Percentiles rank a stretch among this genome's conserved stretches.
Evolutionary conservation across 2,888 invertebrate genomes (phyloP).

Genomic region (Pammene fasciana): DNA sequence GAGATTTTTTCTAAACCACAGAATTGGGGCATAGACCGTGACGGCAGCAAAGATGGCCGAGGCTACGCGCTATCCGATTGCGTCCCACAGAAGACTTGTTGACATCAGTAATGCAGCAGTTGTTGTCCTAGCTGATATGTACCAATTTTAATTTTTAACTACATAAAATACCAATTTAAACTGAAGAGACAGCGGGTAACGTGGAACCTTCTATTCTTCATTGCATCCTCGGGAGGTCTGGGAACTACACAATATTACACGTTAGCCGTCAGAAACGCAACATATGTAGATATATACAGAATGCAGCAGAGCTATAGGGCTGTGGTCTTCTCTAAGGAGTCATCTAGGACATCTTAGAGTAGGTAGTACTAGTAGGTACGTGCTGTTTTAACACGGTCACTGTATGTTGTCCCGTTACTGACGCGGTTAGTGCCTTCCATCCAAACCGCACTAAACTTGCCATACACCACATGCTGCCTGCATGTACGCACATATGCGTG

Average conservation of each 20-base stretch:
- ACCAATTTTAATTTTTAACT: neutral
- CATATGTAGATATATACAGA: too few relatives aligned
- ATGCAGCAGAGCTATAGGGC: too few relatives aligned
- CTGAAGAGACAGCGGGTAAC: neutral
- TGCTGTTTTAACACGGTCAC: too few relatives aligned
- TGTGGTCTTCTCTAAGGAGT: too few relatives aligned
- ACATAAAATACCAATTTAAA: neutral
- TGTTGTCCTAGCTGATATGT: neutral
- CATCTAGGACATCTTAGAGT: too few relatives aligned
- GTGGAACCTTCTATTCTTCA: too few relatives aligned
- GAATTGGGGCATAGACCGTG: constrained; percentile 63
- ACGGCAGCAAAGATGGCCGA: constrained; percentile 58
- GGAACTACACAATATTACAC: too few relatives aligned
- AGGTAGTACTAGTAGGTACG: too few relatives aligned
- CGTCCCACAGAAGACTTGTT: constrained; percentile 43
- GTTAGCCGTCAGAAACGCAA: too few relatives aligned
- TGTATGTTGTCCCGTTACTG: constrained; percentile 22
- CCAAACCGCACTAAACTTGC: constrained; percentile 23
- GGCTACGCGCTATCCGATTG: constrained; percentile 59
- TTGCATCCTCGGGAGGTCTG: too few relatives aligned
- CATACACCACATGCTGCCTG: constrained; percentile 11
- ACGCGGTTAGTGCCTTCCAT: constrained; percentile 26
- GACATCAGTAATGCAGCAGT: constrained; percentile 12
- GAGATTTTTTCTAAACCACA: constrained; percentile 57
- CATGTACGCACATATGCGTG: neutral